Evolutionary conservation across 53 echinoderm and acorn worm species (phyloP).

Genomic region (Antedon mediterranea): DNA sequence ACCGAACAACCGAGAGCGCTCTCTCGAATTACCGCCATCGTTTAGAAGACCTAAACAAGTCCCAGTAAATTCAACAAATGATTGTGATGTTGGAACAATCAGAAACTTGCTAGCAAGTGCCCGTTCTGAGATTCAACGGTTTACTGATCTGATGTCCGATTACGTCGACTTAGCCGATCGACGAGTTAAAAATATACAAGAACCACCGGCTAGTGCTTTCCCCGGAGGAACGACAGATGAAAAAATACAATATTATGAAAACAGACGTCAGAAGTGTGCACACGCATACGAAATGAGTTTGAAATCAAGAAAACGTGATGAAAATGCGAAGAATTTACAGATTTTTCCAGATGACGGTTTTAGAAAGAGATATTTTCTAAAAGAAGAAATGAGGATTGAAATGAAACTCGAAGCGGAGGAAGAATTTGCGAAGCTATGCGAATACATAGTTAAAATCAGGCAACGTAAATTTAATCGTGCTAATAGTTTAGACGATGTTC

Average conservation of each 20-base stretch:
- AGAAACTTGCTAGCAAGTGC: neutral
- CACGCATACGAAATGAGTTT: neutral
- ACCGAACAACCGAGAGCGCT: neutral
- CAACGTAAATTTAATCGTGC: too few species aligned
- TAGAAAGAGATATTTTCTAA: neutral
- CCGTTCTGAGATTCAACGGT: neutral
- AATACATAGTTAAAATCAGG: neutral
- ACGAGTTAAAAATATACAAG: neutral
- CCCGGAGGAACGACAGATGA: neutral
- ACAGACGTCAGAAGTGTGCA: neutral
- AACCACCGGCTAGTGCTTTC: neutral
- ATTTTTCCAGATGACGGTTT: neutral
- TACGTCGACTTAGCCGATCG: neutral
- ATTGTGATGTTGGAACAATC: neutral
- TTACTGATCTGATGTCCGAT: neutral
- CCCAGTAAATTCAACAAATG: neutral
- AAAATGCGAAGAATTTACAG: neutral
- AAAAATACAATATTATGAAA: neutral
- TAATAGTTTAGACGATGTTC: too few species aligned
- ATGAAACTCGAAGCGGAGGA: neutral
- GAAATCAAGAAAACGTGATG: neutral
- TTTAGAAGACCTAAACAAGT: neutral
- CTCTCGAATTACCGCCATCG: neutral
- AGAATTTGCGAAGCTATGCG: neutral
- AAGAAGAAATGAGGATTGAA: neutral